These are phyloP conservation scores for Leptonema lineaticorne DNA, from an alignment of 1,140 invertebrate species.

Conservation along the genomic window DNA sequence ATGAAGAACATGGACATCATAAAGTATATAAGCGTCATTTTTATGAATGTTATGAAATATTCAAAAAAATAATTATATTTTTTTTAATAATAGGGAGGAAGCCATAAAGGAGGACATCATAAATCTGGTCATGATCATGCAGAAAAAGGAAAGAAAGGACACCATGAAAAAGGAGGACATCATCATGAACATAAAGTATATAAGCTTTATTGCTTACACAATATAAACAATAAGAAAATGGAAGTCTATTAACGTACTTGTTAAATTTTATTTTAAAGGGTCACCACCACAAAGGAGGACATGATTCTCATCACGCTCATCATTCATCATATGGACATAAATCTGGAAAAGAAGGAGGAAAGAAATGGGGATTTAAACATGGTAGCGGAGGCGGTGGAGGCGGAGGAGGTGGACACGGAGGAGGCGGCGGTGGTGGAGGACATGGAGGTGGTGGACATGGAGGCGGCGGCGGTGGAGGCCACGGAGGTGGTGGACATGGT, in stretches of 20 bases:
- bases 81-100: constrained; percentile 50
- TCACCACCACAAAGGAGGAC: constrained; percentile 56
- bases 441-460: background rate
- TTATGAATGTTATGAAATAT: no score
- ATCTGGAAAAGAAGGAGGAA: constrained; percentile 55
- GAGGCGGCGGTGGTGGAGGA: background rate
- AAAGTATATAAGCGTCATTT: constrained; percentile 51
- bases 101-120: constrained; percentile 51
- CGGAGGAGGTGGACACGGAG: constrained; percentile 20
- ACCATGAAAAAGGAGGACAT: constrained; percentile 60
- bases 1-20: constrained; percentile 56
- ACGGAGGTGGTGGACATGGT: constrained; percentile 25
- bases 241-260: no score
- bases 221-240: no score
- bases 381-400: constrained; percentile 25
- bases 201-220: background rate
- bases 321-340: constrained; percentile 53
- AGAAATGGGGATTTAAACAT: constrained; percentile 58
- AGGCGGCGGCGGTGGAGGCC: constrained; percentile 1
- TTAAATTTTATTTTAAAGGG: constrained; percentile 46
- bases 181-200: constrained; percentile 55
- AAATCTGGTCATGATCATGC: constrained; percentile 55
- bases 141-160: constrained; percentile 60
- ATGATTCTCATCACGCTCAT: constrained; percentile 57
- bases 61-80: background rate